Base-by-base conservation (phyloP, 1,140 invertebrate species). In the Leucophenga varia region DNA sequence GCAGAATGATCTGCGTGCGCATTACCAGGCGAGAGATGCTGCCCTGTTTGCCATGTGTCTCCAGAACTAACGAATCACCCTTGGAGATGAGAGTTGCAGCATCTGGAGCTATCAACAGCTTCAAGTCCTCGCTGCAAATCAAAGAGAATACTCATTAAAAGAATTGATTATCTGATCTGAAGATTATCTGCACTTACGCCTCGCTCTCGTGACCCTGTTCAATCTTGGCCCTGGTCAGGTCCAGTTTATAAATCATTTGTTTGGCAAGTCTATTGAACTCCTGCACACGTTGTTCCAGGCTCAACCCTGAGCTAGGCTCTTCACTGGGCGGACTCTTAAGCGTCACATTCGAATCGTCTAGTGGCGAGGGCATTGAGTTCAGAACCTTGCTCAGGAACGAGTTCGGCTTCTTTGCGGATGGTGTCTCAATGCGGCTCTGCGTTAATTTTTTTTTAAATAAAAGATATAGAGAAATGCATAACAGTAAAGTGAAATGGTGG, bases 11-110 rank as follows among this genome's bases (percentile, higher is more conserved):
- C 47, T 75, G 73, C 1, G 65, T 64, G 16, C 61, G 52, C 63
- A 75, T 72, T 1, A 75, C 69, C 2, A 64, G 43, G 1, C 63
- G 65, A 0, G 74, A 74, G 2, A 76, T 56, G 48, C 58, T 59
- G 13, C 64, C 64, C 40, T 68, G 65, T 38, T 60, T 75, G 13
- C 73, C 74, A 47, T 86, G 83, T 2, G 85, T 82, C 44, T 79
- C 80, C 54, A 86, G 78, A 1, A 90, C 85, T 22, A 91, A 75
- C 34, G 85, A 84, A 65, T 91, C 88, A 1, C 89, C 88, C 61
- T 83, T 83, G 10, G 87, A 90, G 35, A 91, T 90, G 13, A 90
- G 75, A 34, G 84, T 83, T 9, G 88, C 88, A 41, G 87, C 88
- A 71, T 90, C 88, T 0, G 88, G 87, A 5, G 89, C 87, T 43